These are phyloP conservation scores for Globodera rostochiensis DNA, from an alignment of 1,140 invertebrate species.

Conservation along the genomic window DNA sequence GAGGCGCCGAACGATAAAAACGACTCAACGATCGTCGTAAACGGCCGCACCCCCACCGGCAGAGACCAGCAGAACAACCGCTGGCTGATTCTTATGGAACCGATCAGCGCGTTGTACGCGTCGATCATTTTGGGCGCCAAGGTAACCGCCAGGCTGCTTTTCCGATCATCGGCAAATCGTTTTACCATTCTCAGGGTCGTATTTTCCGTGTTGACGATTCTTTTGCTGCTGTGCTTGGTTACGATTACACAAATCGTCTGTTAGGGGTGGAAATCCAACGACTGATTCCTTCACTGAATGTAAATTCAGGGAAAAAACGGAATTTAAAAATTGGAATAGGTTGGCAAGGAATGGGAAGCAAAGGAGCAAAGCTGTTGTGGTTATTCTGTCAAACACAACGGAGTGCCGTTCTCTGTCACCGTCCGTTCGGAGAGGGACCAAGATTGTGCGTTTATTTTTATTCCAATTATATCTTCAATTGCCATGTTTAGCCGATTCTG, in stretches of 20 bases:
- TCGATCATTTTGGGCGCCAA: conserved; percentile 53
- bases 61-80: conserved; percentile 31
- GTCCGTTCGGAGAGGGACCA: conserved; percentile 40
- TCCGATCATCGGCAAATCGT: conserved; percentile 8
- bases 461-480: not conserved
- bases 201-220: conserved; percentile 55
- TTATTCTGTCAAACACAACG: conserved; percentile 37
- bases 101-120: conserved; percentile 52
- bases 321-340: not conserved
- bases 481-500: conserved; percentile 33
- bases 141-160: conserved; percentile 29
- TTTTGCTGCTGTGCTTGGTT: conserved; percentile 51
- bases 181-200: conserved; percentile 36
- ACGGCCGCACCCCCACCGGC: not conserved
- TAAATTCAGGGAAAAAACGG: too few relatives aligned
- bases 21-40: not conserved
- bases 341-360: conserved; percentile 34
- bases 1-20: not conserved
- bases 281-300: conserved; percentile 43
- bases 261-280: conserved; percentile 52
- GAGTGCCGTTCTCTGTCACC: conserved; percentile 48
- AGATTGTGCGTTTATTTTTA: conserved; percentile 45
- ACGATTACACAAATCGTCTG: conserved; percentile 52
- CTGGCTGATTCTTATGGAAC: conserved; percentile 60
- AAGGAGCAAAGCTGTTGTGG: conserved; percentile 47